Percentiles rank a stretch among this genome's conserved stretches.
Evolutionary conservation across 2,113 vertebrate species (phyloP).

Genomic region (Pseudorasbora parva): DNA sequence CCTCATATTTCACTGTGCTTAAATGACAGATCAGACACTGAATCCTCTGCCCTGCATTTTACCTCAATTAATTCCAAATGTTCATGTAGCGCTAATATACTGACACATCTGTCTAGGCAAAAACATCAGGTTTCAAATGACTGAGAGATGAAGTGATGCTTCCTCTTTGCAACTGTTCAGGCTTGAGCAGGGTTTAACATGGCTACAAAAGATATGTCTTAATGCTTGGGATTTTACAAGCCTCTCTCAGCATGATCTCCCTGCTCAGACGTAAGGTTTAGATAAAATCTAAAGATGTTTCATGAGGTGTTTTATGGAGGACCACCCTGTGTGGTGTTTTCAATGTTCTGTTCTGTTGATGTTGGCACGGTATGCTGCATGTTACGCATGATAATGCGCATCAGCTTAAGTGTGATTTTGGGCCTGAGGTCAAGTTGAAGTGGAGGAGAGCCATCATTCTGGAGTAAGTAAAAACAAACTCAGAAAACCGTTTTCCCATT

Average conservation of each 20-base stretch:
- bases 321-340: constrained; percentile 41
- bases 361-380: not conserved
- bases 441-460: not conserved
- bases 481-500: constrained; percentile 17
- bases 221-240: constrained; percentile 46
- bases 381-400: constrained; percentile 21
- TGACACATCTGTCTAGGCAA: constrained; percentile 27
- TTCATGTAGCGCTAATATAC: not conserved
- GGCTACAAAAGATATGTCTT: constrained; percentile 50
- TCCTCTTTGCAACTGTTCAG: constrained; percentile 20
- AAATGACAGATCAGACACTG: constrained; percentile 15
- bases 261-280: constrained; percentile 49
- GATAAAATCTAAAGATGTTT: constrained; percentile 50
- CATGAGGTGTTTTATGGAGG: constrained; percentile 51
- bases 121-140: constrained; percentile 34
- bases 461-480: constrained; percentile 16
- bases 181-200: constrained; percentile 32
- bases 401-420: constrained; percentile 38
- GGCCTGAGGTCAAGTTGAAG: constrained; percentile 18
- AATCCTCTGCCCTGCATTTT: constrained; percentile 14
- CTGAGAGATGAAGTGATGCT: constrained; percentile 45
- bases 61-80: not conserved
- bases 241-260: constrained; percentile 35
- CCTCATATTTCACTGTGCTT: not conserved
- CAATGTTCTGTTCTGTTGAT: constrained; percentile 23